Percentiles rank a stretch among this genome's conserved stretches.
phyloP scores from a whole-genome alignment of 1,140 invertebrate species.

The Hermetia illucens region DNA sequence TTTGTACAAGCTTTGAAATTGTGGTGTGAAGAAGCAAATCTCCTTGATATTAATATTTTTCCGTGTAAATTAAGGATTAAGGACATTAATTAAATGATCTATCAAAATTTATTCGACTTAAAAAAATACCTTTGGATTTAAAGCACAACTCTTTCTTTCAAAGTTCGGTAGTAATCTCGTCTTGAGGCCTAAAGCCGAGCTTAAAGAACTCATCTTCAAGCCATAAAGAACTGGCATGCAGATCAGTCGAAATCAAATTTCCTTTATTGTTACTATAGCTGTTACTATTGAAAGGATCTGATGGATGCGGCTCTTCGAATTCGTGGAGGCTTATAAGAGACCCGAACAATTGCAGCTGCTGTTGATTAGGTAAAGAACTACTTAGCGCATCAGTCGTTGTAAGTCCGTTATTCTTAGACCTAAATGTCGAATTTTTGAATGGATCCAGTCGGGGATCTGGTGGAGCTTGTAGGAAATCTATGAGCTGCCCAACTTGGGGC shows the following conservation, averaged over 20 bases:
- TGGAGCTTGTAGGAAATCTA: slow-evolving; percentile 43
- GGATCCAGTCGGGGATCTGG: slow-evolving; percentile 6
- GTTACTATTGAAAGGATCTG: slow-evolving; percentile 39
- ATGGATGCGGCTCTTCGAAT: slow-evolving; percentile 24
- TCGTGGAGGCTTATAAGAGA: slow-evolving; percentile 35
- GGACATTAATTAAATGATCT: too few species aligned
- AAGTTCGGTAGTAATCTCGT: slow-evolving; percentile 58
- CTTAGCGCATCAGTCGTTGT: neutral
- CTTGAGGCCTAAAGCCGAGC: slow-evolving; percentile 53
- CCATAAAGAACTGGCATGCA: slow-evolving; percentile 43
- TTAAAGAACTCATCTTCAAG: slow-evolving; percentile 54
- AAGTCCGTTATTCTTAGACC: neutral
- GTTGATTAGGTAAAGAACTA: neutral
- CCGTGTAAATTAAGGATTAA: too few species aligned
- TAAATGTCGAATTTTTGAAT: slow-evolving; percentile 2
- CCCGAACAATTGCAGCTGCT: slow-evolving; percentile 28
- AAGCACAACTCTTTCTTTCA: too few species aligned
- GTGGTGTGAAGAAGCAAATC: too few species aligned
- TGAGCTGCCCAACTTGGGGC: slow-evolving; percentile 48
- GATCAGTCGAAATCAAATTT: slow-evolving; percentile 35
- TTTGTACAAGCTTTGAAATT: too few species aligned
- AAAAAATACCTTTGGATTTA: too few species aligned
- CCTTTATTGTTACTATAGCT: slow-evolving; percentile 33
- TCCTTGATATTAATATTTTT: too few species aligned
- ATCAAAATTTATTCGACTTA: too few species aligned